phyloP scores from a whole-genome alignment of 2,797 vertebrate species.

The Synaphobranchus kaupii region DNA sequence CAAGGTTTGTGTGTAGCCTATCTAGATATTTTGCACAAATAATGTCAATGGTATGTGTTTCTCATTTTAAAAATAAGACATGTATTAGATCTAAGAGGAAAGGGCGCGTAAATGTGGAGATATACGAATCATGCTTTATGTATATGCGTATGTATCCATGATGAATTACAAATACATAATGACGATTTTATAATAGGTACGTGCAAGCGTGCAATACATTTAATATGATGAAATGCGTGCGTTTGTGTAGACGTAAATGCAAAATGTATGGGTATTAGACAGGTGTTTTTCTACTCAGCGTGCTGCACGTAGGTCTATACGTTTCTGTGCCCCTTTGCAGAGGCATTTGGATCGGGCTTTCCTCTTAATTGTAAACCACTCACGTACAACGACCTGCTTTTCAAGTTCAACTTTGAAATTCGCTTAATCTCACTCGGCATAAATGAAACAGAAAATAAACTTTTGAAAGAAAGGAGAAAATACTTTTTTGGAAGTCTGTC shows the following conservation, averaged over 20 bases:
- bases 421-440: constrained; percentile 76
- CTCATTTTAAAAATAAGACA: not conserved
- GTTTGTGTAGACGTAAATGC: constrained; percentile 28
- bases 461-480: constrained; percentile 59
- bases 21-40: not conserved
- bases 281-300: not conserved
- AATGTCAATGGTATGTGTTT: not conserved
- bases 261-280: constrained; percentile 47
- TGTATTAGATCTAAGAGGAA: constrained; percentile 6
- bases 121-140: not conserved
- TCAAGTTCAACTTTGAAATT: constrained; percentile 60
- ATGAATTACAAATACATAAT: not conserved
- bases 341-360: constrained; percentile 30
- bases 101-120: not conserved
- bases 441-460: constrained; percentile 59
- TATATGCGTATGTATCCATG: not conserved
- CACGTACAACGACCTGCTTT: constrained; percentile 40
- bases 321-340: not conserved
- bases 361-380: constrained; percentile 52
- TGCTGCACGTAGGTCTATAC: not conserved
- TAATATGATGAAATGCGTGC: not conserved
- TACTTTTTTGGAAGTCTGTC: constrained; percentile 48
- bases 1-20: not conserved
- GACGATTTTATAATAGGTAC: not conserved
- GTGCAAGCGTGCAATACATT: not conserved